Evolutionary conservation across 2,797 vertebrate genomes (phyloP).

Genomic region (Spheniscus humboldti): DNA sequence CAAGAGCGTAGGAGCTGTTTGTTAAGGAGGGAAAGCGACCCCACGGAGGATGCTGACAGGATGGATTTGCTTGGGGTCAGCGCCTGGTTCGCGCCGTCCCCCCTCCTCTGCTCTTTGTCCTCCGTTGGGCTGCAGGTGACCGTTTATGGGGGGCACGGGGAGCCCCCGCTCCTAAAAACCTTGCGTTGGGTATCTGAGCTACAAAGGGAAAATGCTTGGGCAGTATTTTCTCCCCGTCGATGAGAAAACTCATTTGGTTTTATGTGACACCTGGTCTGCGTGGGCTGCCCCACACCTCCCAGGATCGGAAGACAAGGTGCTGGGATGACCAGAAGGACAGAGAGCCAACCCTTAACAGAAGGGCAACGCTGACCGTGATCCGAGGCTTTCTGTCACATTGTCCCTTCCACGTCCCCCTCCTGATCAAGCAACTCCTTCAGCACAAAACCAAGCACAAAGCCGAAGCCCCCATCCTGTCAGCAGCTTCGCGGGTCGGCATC

Average conservation of each 20-base stretch:
- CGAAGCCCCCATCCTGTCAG: background rate
- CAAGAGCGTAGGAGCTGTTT: background rate
- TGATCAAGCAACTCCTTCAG: background rate
- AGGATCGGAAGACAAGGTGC: background rate
- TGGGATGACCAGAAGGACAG: background rate
- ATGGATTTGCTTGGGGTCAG: background rate
- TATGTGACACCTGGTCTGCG: background rate
- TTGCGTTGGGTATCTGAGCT: rapidly evolving
- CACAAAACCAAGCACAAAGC: background rate
- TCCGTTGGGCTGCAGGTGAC: too few relatives aligned
- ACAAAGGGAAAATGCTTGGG: rapidly evolving
- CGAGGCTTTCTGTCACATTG: background rate
- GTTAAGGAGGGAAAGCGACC: background rate
- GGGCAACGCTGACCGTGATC: rapidly evolving
- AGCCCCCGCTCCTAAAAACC: rapidly evolving
- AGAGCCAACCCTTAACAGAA: background rate
- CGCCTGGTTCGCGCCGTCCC: rapidly evolving
- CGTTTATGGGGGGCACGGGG: rapidly evolving
- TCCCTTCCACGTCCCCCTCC: background rate
- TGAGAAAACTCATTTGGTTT: rapidly evolving
- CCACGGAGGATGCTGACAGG: background rate
- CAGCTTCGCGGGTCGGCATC: rapidly evolving
- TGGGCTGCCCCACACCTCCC: background rate
- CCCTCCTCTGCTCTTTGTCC: background rate
- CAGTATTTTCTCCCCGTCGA: rapidly evolving